Evolutionary conservation across 2,113 vertebrate species (phyloP).

Genomic region (Malurus melanocephalus): DNA sequence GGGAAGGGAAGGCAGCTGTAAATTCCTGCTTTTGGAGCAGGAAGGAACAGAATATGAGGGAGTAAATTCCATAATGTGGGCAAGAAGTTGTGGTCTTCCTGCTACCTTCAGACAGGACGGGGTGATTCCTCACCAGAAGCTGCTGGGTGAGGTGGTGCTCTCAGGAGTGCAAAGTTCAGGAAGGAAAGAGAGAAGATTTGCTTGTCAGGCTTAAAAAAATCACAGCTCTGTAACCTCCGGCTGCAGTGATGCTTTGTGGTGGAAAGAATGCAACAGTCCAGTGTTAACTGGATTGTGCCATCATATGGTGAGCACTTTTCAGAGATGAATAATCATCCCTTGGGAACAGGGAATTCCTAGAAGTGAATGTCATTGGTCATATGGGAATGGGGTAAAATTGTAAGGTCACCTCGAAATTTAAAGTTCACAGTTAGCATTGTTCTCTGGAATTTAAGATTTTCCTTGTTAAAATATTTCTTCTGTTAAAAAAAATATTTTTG

Average conservation of each 20-base stretch:
- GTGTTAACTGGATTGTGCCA: not conserved
- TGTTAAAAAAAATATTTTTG: not conserved
- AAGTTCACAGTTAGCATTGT: not conserved
- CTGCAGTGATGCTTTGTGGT: not conserved
- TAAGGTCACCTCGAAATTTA: not conserved
- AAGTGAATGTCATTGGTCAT: not conserved
- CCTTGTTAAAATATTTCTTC: not conserved
- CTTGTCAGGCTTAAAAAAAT: not conserved
- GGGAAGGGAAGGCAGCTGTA: not conserved
- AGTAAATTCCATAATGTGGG: not conserved
- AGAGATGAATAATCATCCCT: not conserved
- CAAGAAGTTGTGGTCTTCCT: not conserved
- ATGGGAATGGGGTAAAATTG: not conserved
- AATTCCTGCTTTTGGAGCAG: not conserved
- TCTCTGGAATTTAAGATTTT: not conserved
- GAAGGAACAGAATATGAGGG: fast-evolving
- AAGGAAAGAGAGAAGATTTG: not conserved
- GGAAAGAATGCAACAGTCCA: not conserved
- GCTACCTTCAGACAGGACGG: not conserved
- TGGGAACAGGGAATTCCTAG: not conserved
- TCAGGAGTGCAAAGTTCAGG: not conserved
- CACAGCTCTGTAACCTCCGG: not conserved
- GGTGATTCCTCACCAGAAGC: not conserved
- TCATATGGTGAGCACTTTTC: not conserved
- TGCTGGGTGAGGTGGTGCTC: not conserved